Evolutionary conservation across 2,797 vertebrate genomes (phyloP).

Genomic region (Lepus townsendii): DNA sequence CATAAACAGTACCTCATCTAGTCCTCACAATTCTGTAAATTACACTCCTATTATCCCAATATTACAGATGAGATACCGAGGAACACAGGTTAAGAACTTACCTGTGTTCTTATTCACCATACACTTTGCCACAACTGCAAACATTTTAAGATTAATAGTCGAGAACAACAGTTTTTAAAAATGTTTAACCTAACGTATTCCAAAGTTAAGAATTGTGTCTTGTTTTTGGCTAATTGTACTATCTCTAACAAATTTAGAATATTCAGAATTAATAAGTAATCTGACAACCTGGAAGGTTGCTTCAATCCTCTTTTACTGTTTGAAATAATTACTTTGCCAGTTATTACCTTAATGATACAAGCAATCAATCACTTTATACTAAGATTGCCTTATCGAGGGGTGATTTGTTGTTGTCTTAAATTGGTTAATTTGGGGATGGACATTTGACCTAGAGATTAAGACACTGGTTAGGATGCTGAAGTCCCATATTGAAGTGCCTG

Average conservation of each 20-base stretch:
- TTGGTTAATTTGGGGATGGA: not conserved
- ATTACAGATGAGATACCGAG: slow-evolving; percentile 29
- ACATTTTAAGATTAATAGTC: slow-evolving; percentile 61
- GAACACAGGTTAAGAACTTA: slow-evolving; percentile 38
- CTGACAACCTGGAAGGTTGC: slow-evolving; percentile 1
- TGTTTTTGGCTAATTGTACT: slow-evolving; percentile 50
- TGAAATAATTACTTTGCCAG: slow-evolving; percentile 55
- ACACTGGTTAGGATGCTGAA: too few species aligned
- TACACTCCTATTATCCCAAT: slow-evolving; percentile 5
- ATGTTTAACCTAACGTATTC: not conserved
- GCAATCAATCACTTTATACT: slow-evolving; percentile 43
- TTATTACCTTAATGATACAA: slow-evolving; percentile 61
- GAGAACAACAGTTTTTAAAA: not conserved
- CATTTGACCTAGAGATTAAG: too few species aligned
- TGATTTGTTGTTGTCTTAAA: not conserved
- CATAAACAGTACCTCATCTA: slow-evolving; percentile 40
- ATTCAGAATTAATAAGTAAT: slow-evolving; percentile 54
- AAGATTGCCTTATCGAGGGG: slow-evolving; percentile 33
- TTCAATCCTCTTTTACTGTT: slow-evolving; percentile 42
- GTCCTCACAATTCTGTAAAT: not conserved
- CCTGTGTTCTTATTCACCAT: slow-evolving; percentile 16
- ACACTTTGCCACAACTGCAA: slow-evolving; percentile 28
- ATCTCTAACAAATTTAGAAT: slow-evolving; percentile 62
- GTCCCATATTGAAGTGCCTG: too few species aligned
- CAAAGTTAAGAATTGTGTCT: slow-evolving; percentile 52